These are phyloP conservation scores for Liasis olivaceus DNA, from an alignment of 2,797 vertebrate genomes.

Conservation along the genomic window DNA sequence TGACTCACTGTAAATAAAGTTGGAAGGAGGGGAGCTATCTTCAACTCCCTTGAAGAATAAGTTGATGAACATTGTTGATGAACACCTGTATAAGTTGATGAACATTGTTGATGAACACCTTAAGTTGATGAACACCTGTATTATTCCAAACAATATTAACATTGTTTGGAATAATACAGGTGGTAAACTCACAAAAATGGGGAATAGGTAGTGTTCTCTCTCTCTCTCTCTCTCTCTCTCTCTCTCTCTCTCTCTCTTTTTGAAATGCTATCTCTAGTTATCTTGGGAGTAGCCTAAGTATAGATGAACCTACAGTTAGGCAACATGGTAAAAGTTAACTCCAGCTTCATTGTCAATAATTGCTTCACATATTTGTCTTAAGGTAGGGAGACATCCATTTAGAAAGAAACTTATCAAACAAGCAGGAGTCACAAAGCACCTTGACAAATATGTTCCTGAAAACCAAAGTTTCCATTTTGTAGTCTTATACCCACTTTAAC, in stretches of 20 bases:
- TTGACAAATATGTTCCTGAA: neutral
- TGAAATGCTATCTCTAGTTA: constrained; percentile 8
- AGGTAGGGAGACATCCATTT: neutral
- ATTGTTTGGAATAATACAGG: neutral
- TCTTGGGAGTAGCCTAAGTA: neutral
- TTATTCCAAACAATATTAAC: neutral
- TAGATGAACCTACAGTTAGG: neutral
- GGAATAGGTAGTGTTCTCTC: neutral
- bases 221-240: no score
- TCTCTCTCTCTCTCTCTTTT: neutral
- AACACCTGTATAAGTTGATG: no score
- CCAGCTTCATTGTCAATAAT: neutral
- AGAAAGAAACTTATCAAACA: neutral
- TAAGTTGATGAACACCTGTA: no score
- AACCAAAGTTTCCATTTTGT: neutral
- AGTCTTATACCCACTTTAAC: neutral
- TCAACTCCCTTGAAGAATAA: neutral
- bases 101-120: no score
- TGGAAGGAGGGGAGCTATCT: neutral
- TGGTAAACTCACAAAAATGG: neutral
- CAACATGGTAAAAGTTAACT: neutral
- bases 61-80: neutral
- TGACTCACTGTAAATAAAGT: neutral
- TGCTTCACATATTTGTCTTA: neutral
- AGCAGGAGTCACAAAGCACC: no score